phyloP scores from a whole-genome alignment of 2,113 vertebrate species.

The Emydocephalus ijimae region DNA sequence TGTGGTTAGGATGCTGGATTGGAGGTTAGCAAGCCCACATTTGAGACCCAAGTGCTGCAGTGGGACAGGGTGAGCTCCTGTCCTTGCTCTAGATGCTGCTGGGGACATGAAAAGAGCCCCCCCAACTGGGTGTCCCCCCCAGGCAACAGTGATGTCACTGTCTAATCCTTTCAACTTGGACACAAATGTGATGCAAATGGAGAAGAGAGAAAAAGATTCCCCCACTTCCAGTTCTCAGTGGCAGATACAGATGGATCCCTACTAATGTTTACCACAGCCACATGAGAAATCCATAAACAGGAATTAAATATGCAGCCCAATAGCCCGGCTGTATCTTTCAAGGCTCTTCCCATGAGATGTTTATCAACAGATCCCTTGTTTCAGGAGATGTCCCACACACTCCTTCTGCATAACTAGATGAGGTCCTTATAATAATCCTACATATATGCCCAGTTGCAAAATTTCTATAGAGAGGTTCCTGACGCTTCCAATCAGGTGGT shows the following conservation, averaged over 20 bases:
- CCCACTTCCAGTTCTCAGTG: neutral
- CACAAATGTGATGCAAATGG: neutral
- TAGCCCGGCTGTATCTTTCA: neutral
- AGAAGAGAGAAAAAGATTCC: neutral
- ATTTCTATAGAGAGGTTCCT: neutral
- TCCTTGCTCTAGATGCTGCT: neutral
- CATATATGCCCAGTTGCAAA: neutral
- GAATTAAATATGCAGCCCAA: neutral
- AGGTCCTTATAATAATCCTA: neutral
- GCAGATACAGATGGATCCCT: neutral
- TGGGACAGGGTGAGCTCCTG: neutral
- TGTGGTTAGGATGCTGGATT: neutral
- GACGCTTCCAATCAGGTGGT: neutral
- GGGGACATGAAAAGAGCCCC: neutral
- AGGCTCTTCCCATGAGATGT: neutral
- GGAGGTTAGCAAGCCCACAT: neutral
- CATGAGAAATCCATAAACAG: neutral
- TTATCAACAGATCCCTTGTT: neutral
- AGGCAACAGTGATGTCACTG: neutral
- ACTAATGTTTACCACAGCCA: neutral
- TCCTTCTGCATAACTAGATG: neutral
- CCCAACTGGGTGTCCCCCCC: neutral
- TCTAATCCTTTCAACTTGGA: neutral
- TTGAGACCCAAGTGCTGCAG: neutral
- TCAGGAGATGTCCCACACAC: neutral